Evolutionary conservation across 1,140 invertebrate species (phyloP).

Genomic region (Polypedilum pembai): DNA sequence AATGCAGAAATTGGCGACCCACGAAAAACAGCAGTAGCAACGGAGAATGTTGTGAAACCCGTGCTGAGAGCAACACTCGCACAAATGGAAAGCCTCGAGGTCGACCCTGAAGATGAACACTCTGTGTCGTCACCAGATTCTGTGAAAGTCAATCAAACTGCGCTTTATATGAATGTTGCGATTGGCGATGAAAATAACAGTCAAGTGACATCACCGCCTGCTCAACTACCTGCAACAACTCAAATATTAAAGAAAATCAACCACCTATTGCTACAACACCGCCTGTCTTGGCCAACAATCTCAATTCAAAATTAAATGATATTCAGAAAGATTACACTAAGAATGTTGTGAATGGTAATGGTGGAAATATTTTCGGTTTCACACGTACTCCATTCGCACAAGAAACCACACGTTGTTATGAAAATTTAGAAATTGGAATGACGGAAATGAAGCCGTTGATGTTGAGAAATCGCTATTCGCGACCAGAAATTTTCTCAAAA

Average conservation of each 20-base stretch:
- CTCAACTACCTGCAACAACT: slow-evolving; percentile 20
- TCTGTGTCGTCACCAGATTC: not conserved
- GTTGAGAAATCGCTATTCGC: slow-evolving; percentile 26
- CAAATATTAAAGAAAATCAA: slow-evolving; percentile 32
- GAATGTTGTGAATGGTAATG: slow-evolving; percentile 6
- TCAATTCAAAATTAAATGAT: slow-evolving; percentile 14
- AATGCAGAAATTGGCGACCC: slow-evolving; percentile 28
- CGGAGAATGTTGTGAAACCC: not conserved
- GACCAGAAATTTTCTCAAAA: slow-evolving; percentile 31
- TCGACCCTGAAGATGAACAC: slow-evolving; percentile 23
- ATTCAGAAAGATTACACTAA: slow-evolving; percentile 24
- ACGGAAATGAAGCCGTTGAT: slow-evolving; percentile 28
- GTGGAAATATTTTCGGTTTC: slow-evolving; percentile 25
- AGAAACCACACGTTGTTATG: slow-evolving; percentile 30
- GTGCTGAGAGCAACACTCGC: slow-evolving; percentile 1
- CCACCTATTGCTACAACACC: slow-evolving; percentile 36
- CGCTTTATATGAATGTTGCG: slow-evolving; percentile 28
- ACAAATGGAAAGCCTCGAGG: slow-evolving; percentile 29
- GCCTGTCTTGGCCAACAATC: not conserved
- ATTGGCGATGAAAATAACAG: not conserved
- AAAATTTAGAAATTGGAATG: slow-evolving; percentile 30
- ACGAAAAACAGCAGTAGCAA: slow-evolving; percentile 3
- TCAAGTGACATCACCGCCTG: not conserved
- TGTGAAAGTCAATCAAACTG: not conserved
- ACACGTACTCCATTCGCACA: not conserved